These are phyloP conservation scores for Artemisiospiza belli DNA, from an alignment of 2,113 vertebrate species.

Conservation along the genomic window DNA sequence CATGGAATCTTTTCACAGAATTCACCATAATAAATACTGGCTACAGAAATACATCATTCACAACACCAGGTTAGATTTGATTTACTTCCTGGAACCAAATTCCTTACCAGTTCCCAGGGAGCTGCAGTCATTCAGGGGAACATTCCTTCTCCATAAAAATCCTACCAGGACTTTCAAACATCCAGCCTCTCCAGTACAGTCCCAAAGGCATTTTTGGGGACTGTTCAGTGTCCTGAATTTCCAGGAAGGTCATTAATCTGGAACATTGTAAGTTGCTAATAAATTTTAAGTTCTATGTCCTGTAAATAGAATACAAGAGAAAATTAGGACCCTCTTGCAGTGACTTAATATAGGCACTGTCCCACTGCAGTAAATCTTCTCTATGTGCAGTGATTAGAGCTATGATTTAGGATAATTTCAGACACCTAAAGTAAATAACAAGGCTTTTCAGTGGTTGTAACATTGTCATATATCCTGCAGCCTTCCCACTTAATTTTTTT, in stretches of 20 bases:
- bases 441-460: neutral
- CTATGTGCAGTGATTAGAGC: neutral
- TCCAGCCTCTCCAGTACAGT: neutral
- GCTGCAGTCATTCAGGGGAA: neutral
- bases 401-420: conserved; percentile 1
- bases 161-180: neutral
- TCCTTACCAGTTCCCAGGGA: neutral
- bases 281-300: neutral
- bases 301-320: neutral
- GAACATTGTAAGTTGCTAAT: neutral
- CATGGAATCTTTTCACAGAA: neutral
- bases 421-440: neutral
- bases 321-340: neutral
- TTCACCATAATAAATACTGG: neutral
- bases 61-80: neutral
- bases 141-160: neutral
- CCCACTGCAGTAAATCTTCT: neutral
- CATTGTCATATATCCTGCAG: neutral
- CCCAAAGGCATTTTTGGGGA: neutral
- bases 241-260: neutral
- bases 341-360: neutral
- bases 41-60: neutral
- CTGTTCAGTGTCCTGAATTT: neutral
- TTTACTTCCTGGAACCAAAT: neutral
- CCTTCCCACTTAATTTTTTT: neutral